Evolutionary conservation across 2,113 vertebrate species (phyloP), one percentile per base, ranked within the genome.

Genomic region (Odobenus rosmarus): DNA sequence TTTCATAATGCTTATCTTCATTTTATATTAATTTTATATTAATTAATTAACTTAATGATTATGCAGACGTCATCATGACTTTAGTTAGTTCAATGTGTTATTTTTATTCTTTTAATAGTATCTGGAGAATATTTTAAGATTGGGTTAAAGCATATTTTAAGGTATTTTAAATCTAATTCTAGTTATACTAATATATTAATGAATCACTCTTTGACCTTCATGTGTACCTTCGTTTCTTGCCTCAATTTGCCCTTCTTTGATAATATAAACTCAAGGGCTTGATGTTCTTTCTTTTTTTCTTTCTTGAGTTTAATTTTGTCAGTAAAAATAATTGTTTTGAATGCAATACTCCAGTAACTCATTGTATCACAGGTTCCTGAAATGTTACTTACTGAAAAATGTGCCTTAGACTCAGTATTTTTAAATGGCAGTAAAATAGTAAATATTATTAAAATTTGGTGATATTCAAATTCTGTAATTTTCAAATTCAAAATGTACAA

Each of bases 241-340:
- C 77, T 97, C 64, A 80, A 81, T 57, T 51, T 94, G 69, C 23
- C 51, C 26, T 83, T 93, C 26, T 69, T 59, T 42, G 39, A 71
- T 96, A 94, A 88, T 71, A 91, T 36, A 69, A 89, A 91, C 39
- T 53, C 59, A 95, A 72, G 9, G 19, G 1, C 79, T 16, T n/a
- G 1, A 55, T 55, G 55, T 3, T 57, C 5, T 71, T 77, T 61
- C 36, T 77, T 28, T 84, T 87, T 23, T 28, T 79, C 53, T 33
- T 82, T 81, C 92, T 59, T 74, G 62, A 62, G 36, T 28, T 93
- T 92, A 69, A 62, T 71, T 87, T 85, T 97, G 71, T 82, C 31
- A 88, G 31, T 31, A 85, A 74, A 90, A 96, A 64, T 28, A 90
- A 72, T 26, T 86, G 28, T 76, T 88, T 69, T 93, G 74, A 83